Evolutionary conservation across 2,888 invertebrate species (phyloP), one percentile per base, ranked within the genome.

Genomic region (Aromia moschata): DNA sequence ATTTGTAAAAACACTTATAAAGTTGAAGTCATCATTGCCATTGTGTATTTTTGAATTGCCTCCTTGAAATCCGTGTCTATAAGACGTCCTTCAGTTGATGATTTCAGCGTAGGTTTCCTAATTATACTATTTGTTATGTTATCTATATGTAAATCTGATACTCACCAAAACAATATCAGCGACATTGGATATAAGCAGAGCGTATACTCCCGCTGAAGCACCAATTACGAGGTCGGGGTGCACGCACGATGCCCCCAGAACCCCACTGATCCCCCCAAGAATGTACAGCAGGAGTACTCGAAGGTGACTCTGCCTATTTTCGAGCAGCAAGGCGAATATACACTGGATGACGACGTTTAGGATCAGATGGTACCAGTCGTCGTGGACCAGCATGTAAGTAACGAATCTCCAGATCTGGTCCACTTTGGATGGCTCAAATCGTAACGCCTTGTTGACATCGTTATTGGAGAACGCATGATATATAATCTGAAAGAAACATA

Each of bases 121-220:
- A n/a, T n/a, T n/a, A n/a, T n/a, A n/a, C n/a, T n/a, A n/a, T n/a
- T n/a, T n/a, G n/a, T n/a, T n/a, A n/a, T n/a, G n/a, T n/a, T n/a
- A n/a, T n/a, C n/a, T n/a, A n/a, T n/a, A n/a, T n/a, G n/a, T n/a
- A n/a, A n/a, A n/a, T n/a, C n/a, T n/a, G n/a, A n/a, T n/a, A n/a
- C 79, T 80, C 79, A 88, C 88, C 83, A 93, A 83, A 74, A 90
- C 83, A 65, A 94, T 87, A 81, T 96, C 93, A 46, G 95, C 89
- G 55, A 95, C 83, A 79, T 96, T 93, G 62, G 95, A 93, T 47
- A 92, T 90, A 61, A 96, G 85, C 66, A 96, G 82, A 16, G 94
- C 92, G 79, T 95, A 96, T 54, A 95, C 93, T 4, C 95, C 96
- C 1, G 93, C 95, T 0, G 94, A 94, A 31, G 95, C 92, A 14